phyloP scores from a whole-genome alignment of 2,113 vertebrate species.

The Atrichornis clamosus region DNA sequence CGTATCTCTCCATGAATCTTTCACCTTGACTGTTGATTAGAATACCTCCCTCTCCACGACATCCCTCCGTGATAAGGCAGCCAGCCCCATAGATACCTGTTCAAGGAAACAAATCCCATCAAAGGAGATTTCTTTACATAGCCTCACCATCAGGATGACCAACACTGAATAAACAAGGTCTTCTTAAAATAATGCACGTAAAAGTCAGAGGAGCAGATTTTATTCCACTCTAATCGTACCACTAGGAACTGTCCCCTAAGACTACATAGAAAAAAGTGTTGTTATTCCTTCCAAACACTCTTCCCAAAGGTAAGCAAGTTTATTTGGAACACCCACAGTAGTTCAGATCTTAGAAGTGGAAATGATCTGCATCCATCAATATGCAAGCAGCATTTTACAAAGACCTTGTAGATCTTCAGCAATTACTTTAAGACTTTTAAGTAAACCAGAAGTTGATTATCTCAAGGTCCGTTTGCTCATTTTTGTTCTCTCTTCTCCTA shows the following conservation, averaged over 20 bases:
- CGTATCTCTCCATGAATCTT: slow-evolving; percentile 97
- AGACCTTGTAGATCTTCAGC: neutral
- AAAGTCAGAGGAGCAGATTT: neutral
- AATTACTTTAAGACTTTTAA: neutral
- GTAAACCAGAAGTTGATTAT: neutral
- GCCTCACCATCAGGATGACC: neutral
- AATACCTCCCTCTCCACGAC: slow-evolving; percentile 96
- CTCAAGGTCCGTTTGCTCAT: neutral
- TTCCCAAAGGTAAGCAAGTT: neutral
- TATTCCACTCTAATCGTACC: neutral
- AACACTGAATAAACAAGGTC: neutral
- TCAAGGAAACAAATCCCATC: neutral
- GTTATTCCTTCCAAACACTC: neutral
- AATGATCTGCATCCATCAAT: neutral
- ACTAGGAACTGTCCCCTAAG: neutral
- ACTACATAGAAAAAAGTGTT: neutral
- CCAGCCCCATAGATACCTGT: slow-evolving; percentile 96
- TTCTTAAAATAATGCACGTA: neutral
- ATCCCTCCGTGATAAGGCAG: slow-evolving; percentile 96
- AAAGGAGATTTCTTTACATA: neutral
- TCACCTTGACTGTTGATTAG: slow-evolving; percentile 96
- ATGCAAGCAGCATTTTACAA: neutral
- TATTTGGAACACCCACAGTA: neutral
- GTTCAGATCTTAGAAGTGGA: neutral
- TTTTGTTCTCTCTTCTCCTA: neutral